phyloP scores from a whole-genome alignment of 2,888 invertebrate genomes.

The Apodemia mormo region DNA sequence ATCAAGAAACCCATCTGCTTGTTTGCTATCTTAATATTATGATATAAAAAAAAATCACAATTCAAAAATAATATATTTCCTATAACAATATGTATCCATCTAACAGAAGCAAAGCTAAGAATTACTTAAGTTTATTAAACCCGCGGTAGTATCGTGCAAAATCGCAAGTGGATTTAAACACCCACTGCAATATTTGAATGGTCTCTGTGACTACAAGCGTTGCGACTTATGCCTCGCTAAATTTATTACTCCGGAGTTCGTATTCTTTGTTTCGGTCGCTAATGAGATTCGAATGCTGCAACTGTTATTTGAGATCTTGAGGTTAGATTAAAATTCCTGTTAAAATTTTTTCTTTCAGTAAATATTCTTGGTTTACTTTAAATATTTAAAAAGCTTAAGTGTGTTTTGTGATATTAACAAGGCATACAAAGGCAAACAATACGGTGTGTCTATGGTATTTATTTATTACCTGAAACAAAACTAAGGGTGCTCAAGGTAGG shows the following conservation, averaged over 20 bases:
- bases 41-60: no score
- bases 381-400: not conserved
- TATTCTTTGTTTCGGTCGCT: constrained; percentile 74
- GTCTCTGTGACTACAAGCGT: constrained; percentile 48
- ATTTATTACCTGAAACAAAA: no score
- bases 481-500: no score
- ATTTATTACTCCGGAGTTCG: constrained; percentile 75
- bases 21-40: no score
- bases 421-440: no score
- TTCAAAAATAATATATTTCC: no score
- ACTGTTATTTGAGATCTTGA: constrained; percentile 64
- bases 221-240: constrained; percentile 78
- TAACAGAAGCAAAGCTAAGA: not conserved
- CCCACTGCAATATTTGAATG: not conserved
- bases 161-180: constrained; percentile 1
- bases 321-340: constrained; percentile 56
- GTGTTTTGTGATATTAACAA: not conserved
- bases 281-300: constrained; percentile 80
- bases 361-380: constrained; percentile 5
- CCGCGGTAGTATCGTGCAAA: not conserved
- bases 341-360: constrained; percentile 2
- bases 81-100: not conserved
- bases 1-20: no score
- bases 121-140: no score
- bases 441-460: no score